Conservation (phyloP, 2,797 vertebrate species). For the Ispidina lecontei region DNA sequence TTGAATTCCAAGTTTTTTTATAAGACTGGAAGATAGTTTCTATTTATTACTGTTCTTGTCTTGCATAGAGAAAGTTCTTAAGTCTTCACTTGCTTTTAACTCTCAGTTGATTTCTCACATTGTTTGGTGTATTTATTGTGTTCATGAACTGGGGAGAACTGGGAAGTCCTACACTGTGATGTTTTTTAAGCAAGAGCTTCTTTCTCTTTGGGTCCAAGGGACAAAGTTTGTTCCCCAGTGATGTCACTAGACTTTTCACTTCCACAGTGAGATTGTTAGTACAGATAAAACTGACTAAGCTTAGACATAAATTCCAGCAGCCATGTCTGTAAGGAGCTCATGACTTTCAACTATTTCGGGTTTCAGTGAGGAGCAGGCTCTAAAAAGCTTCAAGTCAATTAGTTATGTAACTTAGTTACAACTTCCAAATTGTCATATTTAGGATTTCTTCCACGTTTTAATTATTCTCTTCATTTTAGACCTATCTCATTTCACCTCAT, state of each 20-base stretch:
- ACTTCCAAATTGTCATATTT: background rate
- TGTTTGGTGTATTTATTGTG: background rate
- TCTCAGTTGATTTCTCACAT: background rate
- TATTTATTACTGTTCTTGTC: background rate
- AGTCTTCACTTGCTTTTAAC: background rate
- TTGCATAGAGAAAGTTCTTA: background rate
- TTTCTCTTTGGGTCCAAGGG: conserved; percentile 5
- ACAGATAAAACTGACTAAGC: background rate
- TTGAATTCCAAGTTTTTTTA: background rate
- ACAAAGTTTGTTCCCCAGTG: background rate
- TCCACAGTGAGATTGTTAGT: background rate
- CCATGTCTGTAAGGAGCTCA: background rate
- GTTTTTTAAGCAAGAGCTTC: background rate
- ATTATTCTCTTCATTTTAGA: background rate
- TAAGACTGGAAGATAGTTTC: background rate
- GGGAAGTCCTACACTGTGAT: background rate
- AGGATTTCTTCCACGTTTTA: background rate
- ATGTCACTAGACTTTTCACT: background rate
- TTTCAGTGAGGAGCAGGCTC: background rate
- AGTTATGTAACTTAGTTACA: background rate
- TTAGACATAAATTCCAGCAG: background rate
- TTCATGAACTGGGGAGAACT: background rate
- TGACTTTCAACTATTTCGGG: background rate
- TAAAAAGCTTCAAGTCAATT: background rate
- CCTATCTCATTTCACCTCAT: background rate